Evolutionary conservation across 1,140 invertebrate species (phyloP), one percentile per base, ranked within the genome.

Genomic region (Dreissena rostriformis): DNA sequence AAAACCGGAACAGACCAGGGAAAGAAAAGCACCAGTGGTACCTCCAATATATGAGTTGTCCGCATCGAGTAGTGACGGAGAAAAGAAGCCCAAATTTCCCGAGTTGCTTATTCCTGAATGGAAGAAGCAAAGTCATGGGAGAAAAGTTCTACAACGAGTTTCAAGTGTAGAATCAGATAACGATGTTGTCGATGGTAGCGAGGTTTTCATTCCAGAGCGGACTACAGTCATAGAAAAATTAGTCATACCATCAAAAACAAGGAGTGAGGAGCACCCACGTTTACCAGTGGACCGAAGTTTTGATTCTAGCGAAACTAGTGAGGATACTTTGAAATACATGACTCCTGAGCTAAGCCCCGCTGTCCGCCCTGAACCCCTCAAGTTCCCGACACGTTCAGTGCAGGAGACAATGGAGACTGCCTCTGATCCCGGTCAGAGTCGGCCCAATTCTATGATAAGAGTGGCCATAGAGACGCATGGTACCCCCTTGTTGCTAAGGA

Each of bases 21-120:
- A 39, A 39, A 39, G 39, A 39, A 39, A 39, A 39, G 8, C 39
- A 39, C 39, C 39, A 39, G 39, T 39, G 2, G 39, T 39, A 39
- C 39, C 39, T 39, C 39, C 39, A 39, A 39, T 39, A 39, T 39
- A 39, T 8, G 39, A 39, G 39, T 61, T 61, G 57, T 19, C 17
- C 11, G 22, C 57, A 5, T 61, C 57, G 17, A 61, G 57, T 11
- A 24, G 22, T 24, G n/a, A 39, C 28, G 14, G 11, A n/a, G 66
- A 53, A 52, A 78, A 78, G 82, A 72, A 63, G 26, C 70, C 82
- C 19, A 88, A 88, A 81, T 87, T 86, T 78, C 87, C 86, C 52
- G 86, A 89, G 75, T 86, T 89, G 71, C 79, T 87, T 55, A 87
- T 89, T 84, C 87, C 88, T 65, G 81, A 84, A 28, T 85, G 76